phyloP scores from a whole-genome alignment of 2,113 vertebrate genomes.

The Dascyllus trimaculatus region DNA sequence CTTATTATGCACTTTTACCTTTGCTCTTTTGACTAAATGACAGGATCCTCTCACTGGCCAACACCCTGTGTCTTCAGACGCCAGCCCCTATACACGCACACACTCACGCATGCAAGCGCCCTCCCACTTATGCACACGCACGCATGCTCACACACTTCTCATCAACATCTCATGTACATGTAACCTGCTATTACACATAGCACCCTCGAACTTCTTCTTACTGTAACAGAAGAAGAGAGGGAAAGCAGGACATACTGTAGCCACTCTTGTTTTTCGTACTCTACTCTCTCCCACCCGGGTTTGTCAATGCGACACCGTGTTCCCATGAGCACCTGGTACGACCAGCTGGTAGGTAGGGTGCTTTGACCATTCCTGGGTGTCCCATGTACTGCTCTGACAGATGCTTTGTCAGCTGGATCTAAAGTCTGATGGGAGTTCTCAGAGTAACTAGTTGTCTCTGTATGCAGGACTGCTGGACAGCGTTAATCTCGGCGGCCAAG shows the following conservation, averaged over 20 bases:
- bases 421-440: constrained; percentile 33
- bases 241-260: neutral
- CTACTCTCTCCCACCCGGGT: constrained; percentile 10
- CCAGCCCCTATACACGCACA: constrained; percentile 28
- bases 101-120: constrained; percentile 18
- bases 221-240: constrained; percentile 29
- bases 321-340: constrained; percentile 84
- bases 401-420: constrained; percentile 14
- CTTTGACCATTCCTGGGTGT: neutral
- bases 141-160: constrained; percentile 57
- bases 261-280: constrained; percentile 10
- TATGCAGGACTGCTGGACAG: constrained; percentile 97
- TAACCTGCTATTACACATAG: constrained; percentile 64
- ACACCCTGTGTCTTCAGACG: constrained; percentile 64
- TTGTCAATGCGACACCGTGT: constrained; percentile 47
- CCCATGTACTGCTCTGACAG: neutral
- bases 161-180: constrained; percentile 57
- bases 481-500: constrained; percentile 95
- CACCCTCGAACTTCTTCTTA: constrained; percentile 46
- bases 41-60: constrained; percentile 65
- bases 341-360: constrained; percentile 78
- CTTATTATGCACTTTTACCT: constrained; percentile 65
- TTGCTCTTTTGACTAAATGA: constrained; percentile 68
- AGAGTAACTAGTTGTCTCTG: constrained; percentile 46
- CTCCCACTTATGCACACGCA: constrained; percentile 21